Evolutionary conservation across 2,888 invertebrate genomes (phyloP).

Genomic region (Choristoneura rosaceana): DNA sequence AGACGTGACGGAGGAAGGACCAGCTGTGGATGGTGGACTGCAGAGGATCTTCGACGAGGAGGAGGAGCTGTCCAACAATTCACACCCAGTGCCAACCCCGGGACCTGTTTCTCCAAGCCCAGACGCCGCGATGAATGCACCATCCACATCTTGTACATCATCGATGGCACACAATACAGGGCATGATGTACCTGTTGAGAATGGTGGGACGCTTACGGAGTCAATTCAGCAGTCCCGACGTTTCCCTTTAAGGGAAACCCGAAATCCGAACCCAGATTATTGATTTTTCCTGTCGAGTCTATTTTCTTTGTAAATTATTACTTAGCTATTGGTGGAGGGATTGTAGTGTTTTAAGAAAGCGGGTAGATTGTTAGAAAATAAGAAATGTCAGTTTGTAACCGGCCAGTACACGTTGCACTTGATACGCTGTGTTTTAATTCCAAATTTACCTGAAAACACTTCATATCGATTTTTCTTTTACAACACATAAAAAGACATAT

Average conservation of each 20-base stretch:
- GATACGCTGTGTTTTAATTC: neutral
- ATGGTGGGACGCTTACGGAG: neutral
- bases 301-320: neutral
- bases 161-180: neutral
- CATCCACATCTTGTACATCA: no score
- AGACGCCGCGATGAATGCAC: no score
- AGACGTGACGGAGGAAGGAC: neutral
- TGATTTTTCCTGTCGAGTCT: neutral
- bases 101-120: no score
- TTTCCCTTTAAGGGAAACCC: neutral
- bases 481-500: no score
- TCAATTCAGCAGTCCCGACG: neutral
- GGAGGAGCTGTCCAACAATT: neutral
- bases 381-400: neutral
- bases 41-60: neutral
- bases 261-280: neutral
- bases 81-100: neutral
- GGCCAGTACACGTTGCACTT: neutral
- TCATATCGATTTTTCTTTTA: neutral
- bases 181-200: neutral
- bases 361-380: neutral
- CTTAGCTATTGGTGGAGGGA: slow-evolving; percentile 3
- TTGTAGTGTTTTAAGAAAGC: slow-evolving; percentile 2
- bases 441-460: neutral
- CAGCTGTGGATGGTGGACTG: neutral